Evolutionary conservation across 2,888 invertebrate genomes (phyloP).

Genomic region (Pyrrhosoma nymphula): DNA sequence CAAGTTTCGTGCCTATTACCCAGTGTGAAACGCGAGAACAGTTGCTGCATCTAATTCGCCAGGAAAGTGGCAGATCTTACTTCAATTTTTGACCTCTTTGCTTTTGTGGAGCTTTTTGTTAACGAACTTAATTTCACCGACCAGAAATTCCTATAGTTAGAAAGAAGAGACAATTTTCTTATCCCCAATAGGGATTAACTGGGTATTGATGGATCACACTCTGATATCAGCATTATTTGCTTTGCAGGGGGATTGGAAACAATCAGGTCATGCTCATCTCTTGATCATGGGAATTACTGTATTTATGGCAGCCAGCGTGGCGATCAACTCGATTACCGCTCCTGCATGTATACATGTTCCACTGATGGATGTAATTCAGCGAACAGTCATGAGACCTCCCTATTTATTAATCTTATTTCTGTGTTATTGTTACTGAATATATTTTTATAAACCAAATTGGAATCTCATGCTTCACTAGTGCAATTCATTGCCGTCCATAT

Average conservation of each 20-base stretch:
- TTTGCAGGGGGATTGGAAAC: slow-evolving; percentile 92
- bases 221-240: slow-evolving; percentile 35
- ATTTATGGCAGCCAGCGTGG: slow-evolving; percentile 92
- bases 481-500: background rate
- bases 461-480: background rate
- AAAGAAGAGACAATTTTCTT: too few species aligned
- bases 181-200: too few species aligned
- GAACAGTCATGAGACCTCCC: background rate
- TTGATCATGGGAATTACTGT: slow-evolving; percentile 93
- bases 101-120: too few species aligned
- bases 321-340: slow-evolving; percentile 90
- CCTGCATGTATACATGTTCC: slow-evolving; percentile 92
- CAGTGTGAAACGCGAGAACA: too few species aligned
- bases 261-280: slow-evolving; percentile 91
- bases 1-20: too few species aligned
- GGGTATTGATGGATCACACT: too few species aligned
- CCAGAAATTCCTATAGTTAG: too few species aligned
- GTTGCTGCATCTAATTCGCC: too few species aligned
- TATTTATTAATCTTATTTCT: background rate
- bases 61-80: too few species aligned
- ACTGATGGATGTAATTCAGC: slow-evolving; percentile 91
- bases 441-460: background rate
- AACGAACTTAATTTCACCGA: too few species aligned
- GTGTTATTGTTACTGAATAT: background rate
- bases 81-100: too few species aligned